Base-by-base conservation (phyloP, 2,113 vertebrate species). In the Panurus biarmicus region DNA sequence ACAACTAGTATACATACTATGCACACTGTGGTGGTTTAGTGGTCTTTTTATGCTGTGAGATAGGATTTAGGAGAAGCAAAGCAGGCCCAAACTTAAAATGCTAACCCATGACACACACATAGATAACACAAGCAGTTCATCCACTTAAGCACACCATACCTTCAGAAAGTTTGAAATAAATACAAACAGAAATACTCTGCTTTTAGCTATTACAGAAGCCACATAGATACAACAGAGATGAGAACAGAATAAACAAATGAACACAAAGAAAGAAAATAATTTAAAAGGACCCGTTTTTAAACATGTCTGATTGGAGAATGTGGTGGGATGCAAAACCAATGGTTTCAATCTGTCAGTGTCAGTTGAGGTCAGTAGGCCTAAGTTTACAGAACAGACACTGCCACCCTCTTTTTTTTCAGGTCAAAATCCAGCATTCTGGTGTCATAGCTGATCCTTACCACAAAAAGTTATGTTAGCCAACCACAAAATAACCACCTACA, bases 401-500 rank as follows among this genome's bases (percentile, higher is more conserved):
- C 5, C 11, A 17, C 4, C 8, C 7, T 14, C 16, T 38, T 48
- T 54, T 58, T 71, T 92, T 90, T 75, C 44, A 76, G 67, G 38
- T 66, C 91, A 83, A 87, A 95, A 94, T 91, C 56, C 72, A 80
- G 47, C 56, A 86, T 86, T 89, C 61, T 88, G 57, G 77, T 65
- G 82, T 88, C 79, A 81, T 53, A 88, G 58, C 56, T 95, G 69
- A 90, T 75, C 69, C 69, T 48, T 28, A 77, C 89, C 65, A 2
- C 90, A 94, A 72, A 79, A 94, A 54, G 36, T 84, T 94, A 74
- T 42, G 57, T 42, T 72, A 74, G 57, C 14, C n/a, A 90, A 92
- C 92, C 93, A 95, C 92, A 93, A 95, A 94, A 94, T 42, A 97
- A 84, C 57, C 51, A 93, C 82, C 69, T 84, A 93, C 36, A 74